Conservation (phyloP, 2,797 vertebrate genomes). For the Emys orbicularis region DNA sequence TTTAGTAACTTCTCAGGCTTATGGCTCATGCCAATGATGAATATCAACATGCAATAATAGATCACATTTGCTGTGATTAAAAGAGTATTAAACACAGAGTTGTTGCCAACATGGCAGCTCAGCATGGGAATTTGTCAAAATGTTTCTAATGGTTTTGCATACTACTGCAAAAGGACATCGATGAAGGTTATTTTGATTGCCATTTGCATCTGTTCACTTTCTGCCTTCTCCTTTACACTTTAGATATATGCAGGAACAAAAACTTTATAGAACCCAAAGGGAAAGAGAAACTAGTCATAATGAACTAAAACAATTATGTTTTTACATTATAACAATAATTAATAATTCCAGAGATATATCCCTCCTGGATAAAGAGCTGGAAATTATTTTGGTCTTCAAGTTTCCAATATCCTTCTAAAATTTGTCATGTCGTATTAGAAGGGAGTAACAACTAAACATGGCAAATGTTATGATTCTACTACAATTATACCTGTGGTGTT, state of each 20-base stretch:
- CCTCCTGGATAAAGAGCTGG: not conserved
- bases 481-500: not conserved
- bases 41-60: not conserved
- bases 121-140: slow-evolving; percentile 12
- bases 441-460: not conserved
- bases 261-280: not conserved
- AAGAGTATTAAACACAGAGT: not conserved
- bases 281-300: not conserved
- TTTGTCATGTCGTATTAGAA: not conserved
- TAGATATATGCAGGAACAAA: not conserved
- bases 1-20: not conserved
- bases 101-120: not conserved
- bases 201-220: slow-evolving; percentile 10
- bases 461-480: not conserved
- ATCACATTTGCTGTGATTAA: slow-evolving; percentile 15
- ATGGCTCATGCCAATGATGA: not conserved
- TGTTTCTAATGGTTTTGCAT: slow-evolving; percentile 18
- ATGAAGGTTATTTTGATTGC: slow-evolving; percentile 4
- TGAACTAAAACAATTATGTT: not conserved
- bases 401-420: not conserved
- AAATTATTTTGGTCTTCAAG: not conserved
- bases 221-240: not conserved
- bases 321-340: not conserved
- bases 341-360: not conserved
- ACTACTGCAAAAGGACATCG: not conserved